Conservation (phyloP, 2,888 invertebrate species). For the Augochlorella aurata region DNA sequence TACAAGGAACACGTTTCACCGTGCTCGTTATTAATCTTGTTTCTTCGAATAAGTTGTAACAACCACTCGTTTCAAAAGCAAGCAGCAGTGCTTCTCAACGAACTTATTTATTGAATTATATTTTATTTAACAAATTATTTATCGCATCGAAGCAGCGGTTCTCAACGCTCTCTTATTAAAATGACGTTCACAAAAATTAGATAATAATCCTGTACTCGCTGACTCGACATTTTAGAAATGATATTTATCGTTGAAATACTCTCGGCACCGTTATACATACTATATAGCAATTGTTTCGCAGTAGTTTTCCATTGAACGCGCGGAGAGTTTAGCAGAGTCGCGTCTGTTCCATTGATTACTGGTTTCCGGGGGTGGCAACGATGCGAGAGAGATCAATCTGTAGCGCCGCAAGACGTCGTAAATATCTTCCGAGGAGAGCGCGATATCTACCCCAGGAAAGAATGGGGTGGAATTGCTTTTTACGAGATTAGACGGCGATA, state of each 20-base stretch:
- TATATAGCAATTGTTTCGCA: no score
- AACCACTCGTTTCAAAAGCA: neutral
- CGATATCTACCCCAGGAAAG: conserved; percentile 2
- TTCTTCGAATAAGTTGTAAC: neutral
- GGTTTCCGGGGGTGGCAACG: neutral
- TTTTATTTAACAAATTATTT: no score
- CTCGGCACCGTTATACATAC: no score
- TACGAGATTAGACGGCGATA: neutral
- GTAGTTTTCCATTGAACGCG: no score
- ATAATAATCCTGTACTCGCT: no score
- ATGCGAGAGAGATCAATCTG: conserved; percentile 18
- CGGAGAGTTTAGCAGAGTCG: neutral
- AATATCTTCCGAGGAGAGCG: conserved; percentile 24
- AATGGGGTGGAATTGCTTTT: conserved; percentile 4
- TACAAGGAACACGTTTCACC: neutral
- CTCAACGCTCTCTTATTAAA: no score
- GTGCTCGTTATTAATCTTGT: neutral
- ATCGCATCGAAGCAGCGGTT: no score
- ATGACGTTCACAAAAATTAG: no score
- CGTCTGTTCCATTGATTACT: neutral
- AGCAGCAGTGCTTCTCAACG: neutral
- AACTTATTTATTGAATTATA: no score
- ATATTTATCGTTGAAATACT: no score
- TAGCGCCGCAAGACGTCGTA: conserved; percentile 1
- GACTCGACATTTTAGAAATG: no score